phyloP scores from a whole-genome alignment of 2,113 vertebrate species.

The Vulpes ferrilata region DNA sequence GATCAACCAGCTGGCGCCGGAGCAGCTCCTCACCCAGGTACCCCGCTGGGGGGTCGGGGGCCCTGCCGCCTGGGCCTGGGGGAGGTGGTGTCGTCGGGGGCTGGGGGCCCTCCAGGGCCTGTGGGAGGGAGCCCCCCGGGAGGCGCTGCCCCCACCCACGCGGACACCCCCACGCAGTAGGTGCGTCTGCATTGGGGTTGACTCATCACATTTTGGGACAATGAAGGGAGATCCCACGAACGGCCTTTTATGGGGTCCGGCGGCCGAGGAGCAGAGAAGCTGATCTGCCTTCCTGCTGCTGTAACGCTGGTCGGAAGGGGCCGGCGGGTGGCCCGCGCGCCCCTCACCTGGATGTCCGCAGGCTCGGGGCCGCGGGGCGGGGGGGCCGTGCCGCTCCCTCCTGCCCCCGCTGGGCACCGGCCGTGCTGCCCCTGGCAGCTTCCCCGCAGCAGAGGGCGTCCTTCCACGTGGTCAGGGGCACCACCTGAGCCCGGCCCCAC shows the following conservation, averaged over 20 bases:
- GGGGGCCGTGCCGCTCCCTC: too few relatives aligned
- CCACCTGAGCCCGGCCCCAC: accelerated
- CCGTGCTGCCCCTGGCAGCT: background rate
- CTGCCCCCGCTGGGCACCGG: too few relatives aligned
- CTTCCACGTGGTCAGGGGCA: background rate
- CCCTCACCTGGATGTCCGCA: background rate
- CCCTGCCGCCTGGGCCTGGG: background rate
- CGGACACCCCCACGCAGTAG: background rate
- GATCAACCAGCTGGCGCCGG: slow-evolving; percentile 92
- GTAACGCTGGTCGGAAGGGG: background rate
- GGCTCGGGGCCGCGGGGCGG: accelerated
- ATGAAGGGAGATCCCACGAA: background rate
- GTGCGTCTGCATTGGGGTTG: background rate
- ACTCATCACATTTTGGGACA: background rate
- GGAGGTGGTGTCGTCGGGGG: too few relatives aligned
- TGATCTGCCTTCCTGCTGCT: background rate
- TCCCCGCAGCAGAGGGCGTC: too few relatives aligned
- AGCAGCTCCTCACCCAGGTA: slow-evolving; percentile 96
- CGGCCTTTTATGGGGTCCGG: background rate
- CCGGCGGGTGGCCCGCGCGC: background rate
- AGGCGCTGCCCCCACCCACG: too few relatives aligned
- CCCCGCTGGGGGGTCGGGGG: too few relatives aligned
- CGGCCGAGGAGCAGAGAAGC: background rate
- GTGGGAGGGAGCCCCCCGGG: too few relatives aligned
- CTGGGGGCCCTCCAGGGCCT: too few relatives aligned